Base-by-base conservation (phyloP, 2,113 vertebrate species). In the Polyodon spathula region DNA sequence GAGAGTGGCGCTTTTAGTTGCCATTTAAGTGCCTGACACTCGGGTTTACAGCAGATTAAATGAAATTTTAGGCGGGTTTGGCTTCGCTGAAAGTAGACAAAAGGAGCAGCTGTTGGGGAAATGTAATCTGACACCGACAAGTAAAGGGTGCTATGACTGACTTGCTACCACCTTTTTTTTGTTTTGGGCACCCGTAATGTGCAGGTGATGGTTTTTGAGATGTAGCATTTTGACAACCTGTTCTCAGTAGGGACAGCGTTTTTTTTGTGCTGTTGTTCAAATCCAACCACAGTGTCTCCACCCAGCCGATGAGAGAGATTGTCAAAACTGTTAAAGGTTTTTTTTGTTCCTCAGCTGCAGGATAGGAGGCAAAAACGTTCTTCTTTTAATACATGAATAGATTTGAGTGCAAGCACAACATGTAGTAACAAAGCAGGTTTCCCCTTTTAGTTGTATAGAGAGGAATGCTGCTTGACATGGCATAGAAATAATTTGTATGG, bases 11-110 rank as follows among this genome's bases (percentile, higher is more conserved):
- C 87, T 93, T 91, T 91, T 87, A 92, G 89, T 86, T 81, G 82
- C 85, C 86, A 81, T 82, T 86, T 82, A 81, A 90, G 86, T 84
- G 87, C 76, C 84, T 88, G 86, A 85, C 85, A 88, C 88, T 91
- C 86, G 86, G 87, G 86, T 82, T 93, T 88, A 75, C 78, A 70
- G 79, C 81, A 90, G 88, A 88, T 92, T 91, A 89, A 92, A 90
- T 94, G 89, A 92, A 90, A 90, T 93, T 93, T 92, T 91, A 90
- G 89, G 80, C 84, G 76, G 80, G 80, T 88, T 92, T 90, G 86
- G 79, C 82, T 86, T 80, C 81, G 52, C 70, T 82, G 85, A 85
- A 80, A 75, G 77, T 78, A 81, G 84, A 92, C 86, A 91, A 92
- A 90, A 82, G 87, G 74, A 91, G 77, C 90, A 91, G 87, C 90